Evolutionary conservation across 1,140 invertebrate species (phyloP), one percentile per base, ranked within the genome.

Genomic region (Cepaea nemoralis): DNA sequence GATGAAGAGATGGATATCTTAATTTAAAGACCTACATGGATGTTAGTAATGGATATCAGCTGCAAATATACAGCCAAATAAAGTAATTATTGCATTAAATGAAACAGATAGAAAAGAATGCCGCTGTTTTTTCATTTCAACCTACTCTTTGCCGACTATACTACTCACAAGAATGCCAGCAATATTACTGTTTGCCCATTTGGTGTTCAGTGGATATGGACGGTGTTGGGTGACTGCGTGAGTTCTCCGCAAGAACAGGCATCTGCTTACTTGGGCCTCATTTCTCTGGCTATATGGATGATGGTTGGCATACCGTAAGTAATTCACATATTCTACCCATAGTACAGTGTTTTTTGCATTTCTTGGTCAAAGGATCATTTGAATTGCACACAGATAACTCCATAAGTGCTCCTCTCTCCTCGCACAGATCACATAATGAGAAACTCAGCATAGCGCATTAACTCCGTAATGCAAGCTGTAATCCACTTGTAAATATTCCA

Each of bases 221-320:
- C 79, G 0, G 39, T 87, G 10, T 83, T 88, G 8, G 82, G 77
- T 35, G 88, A 88, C 55, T 89, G 88, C 85, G 85, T 86, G 0
- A 69, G 33, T 48, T 80, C 84, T 55, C n/a, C 63, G 10, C 69
- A 69, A 24, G 85, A 83, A 37, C 82, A 86, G 40, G 78, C 77
- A 0, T 89, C 88, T 0, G 84, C 84, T 40, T 80, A 86, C 19
- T 71, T 87, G 19, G 88, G 88, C 0, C 73, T 89, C 27, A 39
- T 82, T 0, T 89, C 88, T 16, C 81, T 89, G 27, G 16, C 85
- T 31, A 81, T 81, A 35, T 89, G 88, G 88, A 83, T 87, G 78
- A 70, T 85, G 37, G 87, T 88, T 27, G 83, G 84, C n/a, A 81
- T 88, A 70, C 88, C 87, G 87, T 89, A 84, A 85, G 88, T 87